Conservation (phyloP, 2,888 invertebrate species). For the Pedicia rivosa region DNA sequence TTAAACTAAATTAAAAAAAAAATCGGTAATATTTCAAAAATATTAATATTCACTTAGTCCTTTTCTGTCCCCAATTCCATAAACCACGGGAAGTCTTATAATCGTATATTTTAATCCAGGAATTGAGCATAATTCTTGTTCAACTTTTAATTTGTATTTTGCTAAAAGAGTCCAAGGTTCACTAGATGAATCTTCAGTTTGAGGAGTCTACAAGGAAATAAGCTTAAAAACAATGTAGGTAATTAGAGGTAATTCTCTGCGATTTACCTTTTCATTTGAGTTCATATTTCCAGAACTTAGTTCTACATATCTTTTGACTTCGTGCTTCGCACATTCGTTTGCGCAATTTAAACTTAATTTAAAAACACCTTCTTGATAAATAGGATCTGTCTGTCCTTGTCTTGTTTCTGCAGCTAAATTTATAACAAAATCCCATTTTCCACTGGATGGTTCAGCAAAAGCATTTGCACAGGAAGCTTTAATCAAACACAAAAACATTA, state of each 20-base stretch:
- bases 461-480: constrained; percentile 68
- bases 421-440: constrained; percentile 59
- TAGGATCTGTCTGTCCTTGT: constrained; percentile 72
- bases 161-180: constrained; percentile 79
- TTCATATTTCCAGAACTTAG: constrained; percentile 71
- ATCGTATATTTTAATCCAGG: constrained; percentile 56
- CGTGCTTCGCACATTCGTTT: constrained; percentile 49
- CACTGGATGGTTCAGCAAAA: constrained; percentile 44
- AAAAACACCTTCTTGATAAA: constrained; percentile 78
- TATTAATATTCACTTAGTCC: constrained; percentile 51
- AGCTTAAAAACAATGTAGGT: background rate
- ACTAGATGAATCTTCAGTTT: constrained; percentile 56
- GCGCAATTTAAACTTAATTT: constrained; percentile 75
- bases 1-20: constrained; percentile 4
- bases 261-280: constrained; percentile 47
- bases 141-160: constrained; percentile 70
- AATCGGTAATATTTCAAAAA: background rate
- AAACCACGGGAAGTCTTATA: constrained; percentile 70
- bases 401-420: constrained; percentile 90
- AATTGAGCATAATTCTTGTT: constrained; percentile 53
- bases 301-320: constrained; percentile 60
- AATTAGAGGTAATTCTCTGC: constrained; percentile 28
- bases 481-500: background rate
- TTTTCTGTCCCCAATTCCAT: constrained; percentile 68
- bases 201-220: constrained; percentile 31